A percentile compares a stretch with the other conserved stretches of the same genome.
Evolutionary conservation across 1,140 invertebrate species (phyloP).

Genomic region (Drosophila equinoxialis): DNA sequence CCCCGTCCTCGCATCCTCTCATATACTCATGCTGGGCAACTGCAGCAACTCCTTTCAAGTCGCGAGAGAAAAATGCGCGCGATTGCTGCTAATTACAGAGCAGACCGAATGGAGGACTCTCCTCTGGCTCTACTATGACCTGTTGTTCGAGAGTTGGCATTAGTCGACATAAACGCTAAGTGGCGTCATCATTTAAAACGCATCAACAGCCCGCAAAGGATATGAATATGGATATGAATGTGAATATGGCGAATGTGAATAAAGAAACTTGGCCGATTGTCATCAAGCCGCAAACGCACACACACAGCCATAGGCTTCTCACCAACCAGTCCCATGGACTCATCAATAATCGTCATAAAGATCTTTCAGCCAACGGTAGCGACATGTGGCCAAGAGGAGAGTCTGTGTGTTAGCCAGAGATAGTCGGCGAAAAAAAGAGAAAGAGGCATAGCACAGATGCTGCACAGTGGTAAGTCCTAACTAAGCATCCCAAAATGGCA

Average conservation of each 20-base stretch:
- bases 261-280: constrained; percentile 49
- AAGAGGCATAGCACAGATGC: background rate
- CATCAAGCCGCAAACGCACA: constrained; percentile 48
- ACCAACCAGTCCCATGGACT: constrained; percentile 18
- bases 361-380: constrained; percentile 66
- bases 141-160: constrained; percentile 54
- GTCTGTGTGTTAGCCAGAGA: background rate
- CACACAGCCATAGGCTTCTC: background rate
- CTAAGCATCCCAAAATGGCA: background rate
- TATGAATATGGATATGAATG: constrained; percentile 45
- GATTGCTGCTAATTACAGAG: constrained; percentile 81
- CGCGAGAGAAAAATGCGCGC: constrained; percentile 67
- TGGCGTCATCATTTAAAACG: constrained; percentile 82
- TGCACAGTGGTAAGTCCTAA: background rate
- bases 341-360: constrained; percentile 79
- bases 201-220: constrained; percentile 77
- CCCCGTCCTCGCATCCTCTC: constrained; percentile 22
- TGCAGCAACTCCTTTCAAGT: constrained; percentile 25
- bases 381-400: constrained; percentile 12
- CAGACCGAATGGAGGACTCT: constrained; percentile 28
- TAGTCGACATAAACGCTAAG: constrained; percentile 82
- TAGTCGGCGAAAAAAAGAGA: background rate
- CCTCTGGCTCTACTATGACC: constrained; percentile 12
- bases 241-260: constrained; percentile 4
- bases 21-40: constrained; percentile 13